Conservation (phyloP, 1,140 invertebrate species). For the Globodera ellingtonae region DNA sequence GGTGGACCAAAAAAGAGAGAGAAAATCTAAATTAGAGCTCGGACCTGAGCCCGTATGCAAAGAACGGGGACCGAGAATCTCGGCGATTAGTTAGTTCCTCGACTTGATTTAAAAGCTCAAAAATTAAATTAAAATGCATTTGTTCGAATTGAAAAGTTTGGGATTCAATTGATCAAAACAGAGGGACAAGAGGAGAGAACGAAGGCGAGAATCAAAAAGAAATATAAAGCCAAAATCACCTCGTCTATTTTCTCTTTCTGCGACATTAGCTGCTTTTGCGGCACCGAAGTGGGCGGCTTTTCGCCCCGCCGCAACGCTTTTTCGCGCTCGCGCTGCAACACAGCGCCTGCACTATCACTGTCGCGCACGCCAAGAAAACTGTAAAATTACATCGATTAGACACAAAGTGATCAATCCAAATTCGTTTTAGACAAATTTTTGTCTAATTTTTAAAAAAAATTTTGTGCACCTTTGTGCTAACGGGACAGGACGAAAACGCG, state of each 20-base stretch:
- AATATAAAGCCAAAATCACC: slow-evolving; percentile 66
- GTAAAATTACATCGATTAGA: slow-evolving; percentile 16
- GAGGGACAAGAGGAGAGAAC: too few species aligned
- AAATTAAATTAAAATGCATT: too few species aligned
- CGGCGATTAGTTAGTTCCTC: too few species aligned
- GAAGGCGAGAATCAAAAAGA: too few species aligned
- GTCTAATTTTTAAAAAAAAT: neutral
- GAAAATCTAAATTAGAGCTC: too few species aligned
- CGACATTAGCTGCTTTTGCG: slow-evolving; percentile 23
- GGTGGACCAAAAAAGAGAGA: neutral
- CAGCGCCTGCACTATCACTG: slow-evolving; percentile 62
- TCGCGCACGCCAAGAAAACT: slow-evolving; percentile 87
- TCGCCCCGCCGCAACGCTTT: slow-evolving; percentile 19
- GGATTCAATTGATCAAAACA: too few species aligned
- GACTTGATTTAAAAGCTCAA: too few species aligned
- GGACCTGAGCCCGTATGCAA: too few species aligned
- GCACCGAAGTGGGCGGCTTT: slow-evolving; percentile 75
- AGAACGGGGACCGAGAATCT: too few species aligned
- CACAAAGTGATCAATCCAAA: neutral
- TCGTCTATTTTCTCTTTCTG: slow-evolving; percentile 81
- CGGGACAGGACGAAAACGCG: slow-evolving; percentile 91
- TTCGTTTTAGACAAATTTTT: too few species aligned
- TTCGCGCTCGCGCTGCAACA: slow-evolving; percentile 16
- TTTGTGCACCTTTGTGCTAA: slow-evolving; percentile 73
- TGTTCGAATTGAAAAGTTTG: too few species aligned